A percentile compares a stretch with the other conserved stretches of the same genome.
Evolutionary conservation across 2,888 invertebrate species (phyloP).

Genomic region (Synanthedon formicaeformis): DNA sequence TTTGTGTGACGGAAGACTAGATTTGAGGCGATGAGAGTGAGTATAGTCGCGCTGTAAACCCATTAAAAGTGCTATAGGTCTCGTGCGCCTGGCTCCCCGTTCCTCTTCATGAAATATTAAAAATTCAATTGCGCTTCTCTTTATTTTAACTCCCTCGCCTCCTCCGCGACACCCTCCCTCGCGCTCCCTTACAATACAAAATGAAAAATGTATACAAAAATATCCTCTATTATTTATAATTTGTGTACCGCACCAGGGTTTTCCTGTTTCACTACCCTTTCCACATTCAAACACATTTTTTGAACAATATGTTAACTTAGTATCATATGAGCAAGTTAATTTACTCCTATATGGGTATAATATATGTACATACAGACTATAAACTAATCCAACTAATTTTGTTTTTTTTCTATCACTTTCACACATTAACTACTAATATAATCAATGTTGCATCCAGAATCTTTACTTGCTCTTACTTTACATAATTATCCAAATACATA

Average conservation of each 20-base stretch:
- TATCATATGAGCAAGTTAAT: too few relatives aligned
- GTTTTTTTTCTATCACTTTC: too few relatives aligned
- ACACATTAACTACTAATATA: too few relatives aligned
- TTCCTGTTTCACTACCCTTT: conserved; percentile 5
- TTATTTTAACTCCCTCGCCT: conserved; percentile 65
- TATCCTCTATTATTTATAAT: conserved; percentile 67
- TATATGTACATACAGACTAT: too few relatives aligned
- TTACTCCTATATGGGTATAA: too few relatives aligned
- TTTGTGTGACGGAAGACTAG: too few relatives aligned
- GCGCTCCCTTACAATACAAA: conserved; percentile 60
- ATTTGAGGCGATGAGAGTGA: too few relatives aligned
- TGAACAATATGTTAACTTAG: too few relatives aligned
- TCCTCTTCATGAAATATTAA: conserved; percentile 72
- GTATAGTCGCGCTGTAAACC: conserved; percentile 32
- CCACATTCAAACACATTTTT: not conserved
- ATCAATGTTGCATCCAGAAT: too few relatives aligned
- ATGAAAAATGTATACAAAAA: conserved; percentile 68
- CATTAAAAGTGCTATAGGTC: conserved; percentile 60
- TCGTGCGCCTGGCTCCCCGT: conserved; percentile 26
- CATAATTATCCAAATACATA: too few relatives aligned
- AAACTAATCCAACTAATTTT: too few relatives aligned
- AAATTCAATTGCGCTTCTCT: conserved; percentile 72
- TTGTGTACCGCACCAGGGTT: conserved; percentile 43
- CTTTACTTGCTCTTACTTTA: too few relatives aligned
- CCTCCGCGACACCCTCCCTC: conserved; percentile 40